Conservation (phyloP, 2,797 vertebrate genomes). For the Champsocephalus gunnari region DNA sequence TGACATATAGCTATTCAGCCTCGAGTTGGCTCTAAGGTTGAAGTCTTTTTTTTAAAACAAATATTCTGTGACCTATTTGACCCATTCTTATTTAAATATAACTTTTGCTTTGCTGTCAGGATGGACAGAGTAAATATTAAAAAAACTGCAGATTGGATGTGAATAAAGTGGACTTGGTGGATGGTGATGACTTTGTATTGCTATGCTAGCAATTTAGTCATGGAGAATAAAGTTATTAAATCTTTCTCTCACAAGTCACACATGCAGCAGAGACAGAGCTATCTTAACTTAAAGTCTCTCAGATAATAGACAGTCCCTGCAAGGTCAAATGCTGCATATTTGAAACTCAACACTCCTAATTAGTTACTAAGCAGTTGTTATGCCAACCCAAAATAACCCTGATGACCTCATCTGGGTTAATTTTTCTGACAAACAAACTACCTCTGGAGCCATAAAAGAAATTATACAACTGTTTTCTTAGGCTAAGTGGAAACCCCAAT, state of each 20-base stretch:
- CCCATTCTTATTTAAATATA: not conserved
- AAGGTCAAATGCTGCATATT: not conserved
- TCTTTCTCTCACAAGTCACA: no score
- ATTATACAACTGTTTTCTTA: not conserved
- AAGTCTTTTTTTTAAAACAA: not conserved
- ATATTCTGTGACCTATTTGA: no score
- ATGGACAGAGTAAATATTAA: not conserved
- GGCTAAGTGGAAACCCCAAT: not conserved
- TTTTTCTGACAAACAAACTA: not conserved
- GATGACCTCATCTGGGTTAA: not conserved
- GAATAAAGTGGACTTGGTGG: not conserved
- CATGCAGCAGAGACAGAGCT: not conserved
- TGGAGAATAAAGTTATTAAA: no score
- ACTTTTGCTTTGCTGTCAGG: not conserved
- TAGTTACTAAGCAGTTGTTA: not conserved
- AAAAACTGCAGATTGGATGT: not conserved
- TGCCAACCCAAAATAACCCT: not conserved
- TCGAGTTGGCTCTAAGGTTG: not conserved
- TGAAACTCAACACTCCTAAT: not conserved
- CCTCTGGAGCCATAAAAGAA: not conserved
- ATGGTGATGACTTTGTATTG: not conserved
- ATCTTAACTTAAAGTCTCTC: not conserved
- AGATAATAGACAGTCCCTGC: not conserved
- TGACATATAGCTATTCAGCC: not conserved
- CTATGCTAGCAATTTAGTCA: not conserved